Conservation (phyloP, 2,113 vertebrate species). For the Dolichallabes microphthalmus region DNA sequence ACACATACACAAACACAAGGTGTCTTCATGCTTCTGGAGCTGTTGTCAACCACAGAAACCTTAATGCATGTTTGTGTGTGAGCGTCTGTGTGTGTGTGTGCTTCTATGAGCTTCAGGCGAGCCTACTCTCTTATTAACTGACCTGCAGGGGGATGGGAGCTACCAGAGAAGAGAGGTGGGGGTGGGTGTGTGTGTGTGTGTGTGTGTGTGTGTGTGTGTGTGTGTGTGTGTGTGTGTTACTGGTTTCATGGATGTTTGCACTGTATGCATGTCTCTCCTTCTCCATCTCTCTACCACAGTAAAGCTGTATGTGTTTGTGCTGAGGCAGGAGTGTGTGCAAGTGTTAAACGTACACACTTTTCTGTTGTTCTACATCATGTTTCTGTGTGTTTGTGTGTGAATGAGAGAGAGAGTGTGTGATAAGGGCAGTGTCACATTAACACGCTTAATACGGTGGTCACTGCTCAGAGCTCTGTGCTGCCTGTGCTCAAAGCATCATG, state of each 20-base stretch:
- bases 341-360: not conserved
- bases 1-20: not conserved
- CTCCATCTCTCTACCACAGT: conserved; percentile 15
- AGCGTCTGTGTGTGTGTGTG: conserved; percentile 14
- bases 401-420: not conserved
- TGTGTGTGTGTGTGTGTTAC: not conserved
- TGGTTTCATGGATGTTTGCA: conserved; percentile 34
- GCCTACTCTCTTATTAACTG: conserved; percentile 52
- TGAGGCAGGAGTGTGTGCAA: not conserved
- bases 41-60: not conserved
- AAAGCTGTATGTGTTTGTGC: conserved; percentile 36
- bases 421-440: not conserved
- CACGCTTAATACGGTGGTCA: not conserved
- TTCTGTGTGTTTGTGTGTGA: conserved; percentile 8
- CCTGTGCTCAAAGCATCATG: not conserved
- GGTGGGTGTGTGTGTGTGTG: not conserved
- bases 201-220: conserved; percentile 11
- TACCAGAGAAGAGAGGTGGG: conserved; percentile 29
- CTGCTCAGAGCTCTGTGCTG: too few relatives aligned
- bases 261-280: conserved; percentile 34
- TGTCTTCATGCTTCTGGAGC: not conserved
- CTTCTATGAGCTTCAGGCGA: conserved; percentile 53
- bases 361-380: not conserved
- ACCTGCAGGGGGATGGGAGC: conserved; percentile 49
- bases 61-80: not conserved